Evolutionary conservation across 1,140 invertebrate species (phyloP).

Genomic region (Vanessa tameamea): DNA sequence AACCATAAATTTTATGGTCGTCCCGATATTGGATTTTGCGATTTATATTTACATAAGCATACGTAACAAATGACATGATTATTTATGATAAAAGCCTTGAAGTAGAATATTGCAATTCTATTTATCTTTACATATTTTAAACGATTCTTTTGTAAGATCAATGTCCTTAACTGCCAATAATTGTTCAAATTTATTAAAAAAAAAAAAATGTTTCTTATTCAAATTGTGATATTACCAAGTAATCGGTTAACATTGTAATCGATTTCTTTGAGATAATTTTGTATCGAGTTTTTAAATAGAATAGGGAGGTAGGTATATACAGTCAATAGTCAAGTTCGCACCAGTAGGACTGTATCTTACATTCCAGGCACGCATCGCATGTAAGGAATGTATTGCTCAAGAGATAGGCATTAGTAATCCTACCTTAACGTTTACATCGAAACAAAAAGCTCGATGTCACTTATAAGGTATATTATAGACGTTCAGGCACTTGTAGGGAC

Average conservation of each 20-base stretch:
- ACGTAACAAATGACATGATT: conserved; percentile 45
- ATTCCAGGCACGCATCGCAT: conserved; percentile 32
- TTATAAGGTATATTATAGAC: background rate
- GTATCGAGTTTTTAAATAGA: conserved; percentile 11
- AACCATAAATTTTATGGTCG: conserved; percentile 61
- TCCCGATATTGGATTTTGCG: conserved; percentile 62
- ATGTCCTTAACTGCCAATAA: background rate
- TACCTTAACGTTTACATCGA: conserved; percentile 22
- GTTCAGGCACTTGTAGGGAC: background rate
- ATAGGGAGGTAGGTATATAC: background rate
- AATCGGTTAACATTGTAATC: background rate
- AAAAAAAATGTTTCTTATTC: too few relatives aligned
- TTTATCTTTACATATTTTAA: background rate
- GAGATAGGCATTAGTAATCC: conserved; percentile 30
- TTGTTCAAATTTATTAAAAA: too few relatives aligned
- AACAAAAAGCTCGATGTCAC: conserved; percentile 17
- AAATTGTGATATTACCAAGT: background rate
- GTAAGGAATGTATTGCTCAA: conserved; percentile 31
- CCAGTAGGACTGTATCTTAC: conserved; percentile 16
- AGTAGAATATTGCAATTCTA: background rate
- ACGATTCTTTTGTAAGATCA: conserved; percentile 1
- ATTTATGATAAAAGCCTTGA: conserved; percentile 14
- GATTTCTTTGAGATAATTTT: conserved; percentile 1
- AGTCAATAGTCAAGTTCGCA: conserved; percentile 17
- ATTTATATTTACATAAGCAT: conserved; percentile 45